Base-by-base conservation (phyloP, 1,140 invertebrate species). In the Rhynchophorus ferrugineus region DNA sequence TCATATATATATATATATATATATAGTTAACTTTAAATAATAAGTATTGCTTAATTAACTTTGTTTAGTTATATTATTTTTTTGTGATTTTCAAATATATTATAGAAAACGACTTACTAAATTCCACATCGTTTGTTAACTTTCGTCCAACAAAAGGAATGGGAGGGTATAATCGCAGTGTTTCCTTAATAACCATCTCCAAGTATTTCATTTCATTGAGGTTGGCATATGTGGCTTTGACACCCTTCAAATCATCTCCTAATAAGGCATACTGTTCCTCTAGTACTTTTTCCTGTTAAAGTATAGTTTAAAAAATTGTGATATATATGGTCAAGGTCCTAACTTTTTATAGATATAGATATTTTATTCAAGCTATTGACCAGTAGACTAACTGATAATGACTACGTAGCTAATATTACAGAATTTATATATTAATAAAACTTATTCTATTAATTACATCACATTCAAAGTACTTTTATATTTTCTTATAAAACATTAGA, bases 161-260 rank as follows among this genome's bases (percentile, higher is more conserved):
- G 45, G 83, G 81, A 20, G 86, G 85, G 64, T 81, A 88, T 1
- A 87, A 60, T 24, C 83, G 66, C 11, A 85, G 62, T 2, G 77
- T 69, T 66, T 85, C 82, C 64, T 84, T 89, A 33, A 87, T 79
- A 44, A 80, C 82, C 60, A 77, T 76, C 60, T 87, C 86, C 55
- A 89, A 65, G 61, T 87, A 89, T 58, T 79, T 83, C 77, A 89
- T 76, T 45, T 78, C 68, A 44, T 71, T 65, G 33, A 86, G 59
- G 62, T 87, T 83, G 24, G 82, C 78, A 57, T 63, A 58, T 17
- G 75, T 69, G 2, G 76, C 62, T 14, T 58, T 56, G n/a, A 9
- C 16, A 5, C n/a, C 9, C 0, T 9, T 35, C 6, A 9, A 14
- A 13, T 38, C 11, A 35, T 22, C 34, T 24, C 3, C 21, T 6